Evolutionary conservation across 2,113 vertebrate species (phyloP).

Genomic region (Tragelaphus strepsiceros): DNA sequence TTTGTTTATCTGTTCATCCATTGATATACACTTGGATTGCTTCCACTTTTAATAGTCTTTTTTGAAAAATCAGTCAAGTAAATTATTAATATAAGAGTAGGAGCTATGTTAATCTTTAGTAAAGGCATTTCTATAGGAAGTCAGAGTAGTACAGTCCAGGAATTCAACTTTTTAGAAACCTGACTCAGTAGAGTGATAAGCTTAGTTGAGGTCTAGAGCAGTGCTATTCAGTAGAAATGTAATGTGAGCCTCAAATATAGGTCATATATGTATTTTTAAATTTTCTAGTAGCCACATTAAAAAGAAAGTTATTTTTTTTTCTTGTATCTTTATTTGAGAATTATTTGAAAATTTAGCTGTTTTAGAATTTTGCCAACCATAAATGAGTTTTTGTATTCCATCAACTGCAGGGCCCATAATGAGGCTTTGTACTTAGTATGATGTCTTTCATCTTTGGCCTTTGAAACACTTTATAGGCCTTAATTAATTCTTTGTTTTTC

Average conservation of each 20-base stretch:
- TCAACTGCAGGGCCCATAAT: neutral
- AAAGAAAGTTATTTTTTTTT: neutral
- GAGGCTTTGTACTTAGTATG: neutral
- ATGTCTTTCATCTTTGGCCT: constrained; percentile 46
- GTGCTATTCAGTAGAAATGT: neutral
- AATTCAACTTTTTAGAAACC: neutral
- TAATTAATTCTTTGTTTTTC: constrained; percentile 43
- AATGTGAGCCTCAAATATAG: neutral
- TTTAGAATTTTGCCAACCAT: constrained; percentile 15
- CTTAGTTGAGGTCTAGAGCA: neutral
- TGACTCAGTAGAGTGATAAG: neutral
- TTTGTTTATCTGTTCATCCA: neutral
- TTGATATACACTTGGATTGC: neutral
- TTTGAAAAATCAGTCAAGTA: neutral
- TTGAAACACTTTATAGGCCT: constrained; percentile 28
- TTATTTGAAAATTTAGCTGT: neutral
- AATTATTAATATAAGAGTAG: neutral
- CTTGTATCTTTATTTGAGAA: neutral
- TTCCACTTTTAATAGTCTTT: neutral
- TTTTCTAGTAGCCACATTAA: neutral
- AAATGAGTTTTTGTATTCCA: constrained; percentile 1
- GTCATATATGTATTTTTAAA: neutral
- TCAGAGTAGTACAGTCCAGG: neutral
- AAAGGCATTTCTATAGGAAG: neutral
- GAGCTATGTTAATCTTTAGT: neutral